phyloP scores from a whole-genome alignment of 2,113 vertebrate species.

The Harpagus bidentatus region DNA sequence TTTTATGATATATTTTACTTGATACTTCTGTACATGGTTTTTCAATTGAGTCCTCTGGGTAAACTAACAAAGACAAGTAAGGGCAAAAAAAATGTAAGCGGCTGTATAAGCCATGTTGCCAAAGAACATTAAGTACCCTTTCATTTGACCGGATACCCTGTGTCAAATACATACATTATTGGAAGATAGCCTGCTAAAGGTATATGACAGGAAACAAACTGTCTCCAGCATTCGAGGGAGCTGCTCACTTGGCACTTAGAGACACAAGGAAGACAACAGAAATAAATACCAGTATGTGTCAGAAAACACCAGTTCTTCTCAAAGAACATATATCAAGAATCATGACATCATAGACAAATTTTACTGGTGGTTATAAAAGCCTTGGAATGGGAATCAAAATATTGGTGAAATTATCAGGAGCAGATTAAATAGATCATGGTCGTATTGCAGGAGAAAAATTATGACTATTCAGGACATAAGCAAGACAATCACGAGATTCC shows the following conservation, averaged over 20 bases:
- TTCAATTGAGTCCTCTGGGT: conserved; percentile 2
- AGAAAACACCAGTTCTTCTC: not conserved
- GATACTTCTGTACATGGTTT: not conserved
- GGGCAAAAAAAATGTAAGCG: not conserved
- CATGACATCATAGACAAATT: not conserved
- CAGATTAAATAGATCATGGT: not conserved
- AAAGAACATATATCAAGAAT: not conserved
- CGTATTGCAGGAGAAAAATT: not conserved
- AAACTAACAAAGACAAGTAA: conserved; percentile 25
- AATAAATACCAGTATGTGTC: not conserved
- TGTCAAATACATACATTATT: not conserved
- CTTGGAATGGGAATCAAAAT: not conserved
- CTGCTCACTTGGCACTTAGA: not conserved
- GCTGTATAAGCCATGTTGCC: not conserved
- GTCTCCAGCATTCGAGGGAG: not conserved
- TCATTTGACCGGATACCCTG: not conserved
- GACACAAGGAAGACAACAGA: not conserved
- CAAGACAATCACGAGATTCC: not conserved
- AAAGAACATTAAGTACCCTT: not conserved
- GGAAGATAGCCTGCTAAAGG: not conserved
- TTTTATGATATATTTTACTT: conserved; percentile 45
- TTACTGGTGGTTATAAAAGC: not conserved
- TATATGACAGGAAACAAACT: not conserved
- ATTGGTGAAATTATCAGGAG: not conserved
- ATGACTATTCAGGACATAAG: not conserved